Conservation (phyloP, 2,113 vertebrate genomes). For the Talpa occidentalis region DNA sequence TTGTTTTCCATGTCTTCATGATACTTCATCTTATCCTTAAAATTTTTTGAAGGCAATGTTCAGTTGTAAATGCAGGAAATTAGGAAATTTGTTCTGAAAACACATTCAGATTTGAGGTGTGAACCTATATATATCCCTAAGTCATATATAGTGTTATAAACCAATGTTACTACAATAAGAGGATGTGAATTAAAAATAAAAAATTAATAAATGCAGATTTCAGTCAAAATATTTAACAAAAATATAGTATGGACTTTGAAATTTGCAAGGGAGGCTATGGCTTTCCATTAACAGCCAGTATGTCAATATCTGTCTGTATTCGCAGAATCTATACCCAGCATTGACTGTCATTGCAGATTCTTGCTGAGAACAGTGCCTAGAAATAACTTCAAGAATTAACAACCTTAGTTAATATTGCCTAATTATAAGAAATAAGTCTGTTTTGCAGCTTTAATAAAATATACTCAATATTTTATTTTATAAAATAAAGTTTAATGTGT, state of each 20-base stretch:
- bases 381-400: conserved; percentile 24
- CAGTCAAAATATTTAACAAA: neutral
- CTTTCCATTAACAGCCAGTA: neutral
- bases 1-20: neutral
- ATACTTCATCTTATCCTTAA: neutral
- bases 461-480: conserved; percentile 58
- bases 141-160: too few species aligned
- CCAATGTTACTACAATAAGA: too few species aligned
- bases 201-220: neutral
- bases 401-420: neutral
- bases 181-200: too few species aligned
- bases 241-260: neutral
- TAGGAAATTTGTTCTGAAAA: neutral
- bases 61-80: neutral
- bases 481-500: conserved; percentile 32
- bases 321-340: neutral
- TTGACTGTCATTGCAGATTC: neutral
- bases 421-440: neutral
- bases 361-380: neutral
- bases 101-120: neutral
- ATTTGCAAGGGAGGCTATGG: neutral
- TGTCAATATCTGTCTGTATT: rapidly evolving
- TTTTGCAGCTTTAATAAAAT: conserved; percentile 38
- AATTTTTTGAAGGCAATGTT: neutral
- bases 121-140: too few species aligned